These are phyloP conservation scores for Salmo trutta DNA, from an alignment of 2,797 vertebrate genomes.

Conservation along the genomic window DNA sequence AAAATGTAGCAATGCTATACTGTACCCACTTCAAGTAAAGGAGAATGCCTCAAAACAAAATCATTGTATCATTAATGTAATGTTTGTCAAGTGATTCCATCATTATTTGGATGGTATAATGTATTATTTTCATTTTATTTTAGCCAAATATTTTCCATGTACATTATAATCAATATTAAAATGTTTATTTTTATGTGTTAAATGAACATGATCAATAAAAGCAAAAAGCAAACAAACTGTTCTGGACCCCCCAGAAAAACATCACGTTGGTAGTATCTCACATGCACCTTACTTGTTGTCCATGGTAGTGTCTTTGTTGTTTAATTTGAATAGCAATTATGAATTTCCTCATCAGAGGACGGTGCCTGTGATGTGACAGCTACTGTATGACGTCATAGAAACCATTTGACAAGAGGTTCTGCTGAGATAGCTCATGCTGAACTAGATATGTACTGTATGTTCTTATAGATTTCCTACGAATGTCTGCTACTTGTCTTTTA, in stretches of 20 bases:
- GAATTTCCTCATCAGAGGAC: too few relatives aligned
- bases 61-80: slow-evolving; percentile 13
- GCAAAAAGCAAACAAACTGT: neutral
- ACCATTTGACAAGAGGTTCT: too few relatives aligned
- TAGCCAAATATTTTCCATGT: slow-evolving; percentile 42
- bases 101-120: slow-evolving; percentile 23
- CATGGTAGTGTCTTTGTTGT: neutral
- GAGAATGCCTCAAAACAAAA: slow-evolving; percentile 7
- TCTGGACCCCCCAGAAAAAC: neutral
- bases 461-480: too few relatives aligned
- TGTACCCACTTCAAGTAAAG: slow-evolving; percentile 47
- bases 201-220: slow-evolving; percentile 50
- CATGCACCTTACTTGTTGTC: neutral
- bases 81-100: neutral
- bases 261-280: neutral
- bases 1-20: slow-evolving; percentile 12
- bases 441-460: too few relatives aligned
- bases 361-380: too few relatives aligned
- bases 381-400: too few relatives aligned
- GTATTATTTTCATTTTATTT: slow-evolving; percentile 10
- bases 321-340: neutral
- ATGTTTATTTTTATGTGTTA: slow-evolving; percentile 40
- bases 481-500: neutral
- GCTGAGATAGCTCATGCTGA: too few relatives aligned
- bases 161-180: slow-evolving; percentile 30